Percentiles rank a stretch among this genome's conserved stretches.
Evolutionary conservation across 2,797 vertebrate genomes (phyloP).

Genomic region (Huso huso): DNA sequence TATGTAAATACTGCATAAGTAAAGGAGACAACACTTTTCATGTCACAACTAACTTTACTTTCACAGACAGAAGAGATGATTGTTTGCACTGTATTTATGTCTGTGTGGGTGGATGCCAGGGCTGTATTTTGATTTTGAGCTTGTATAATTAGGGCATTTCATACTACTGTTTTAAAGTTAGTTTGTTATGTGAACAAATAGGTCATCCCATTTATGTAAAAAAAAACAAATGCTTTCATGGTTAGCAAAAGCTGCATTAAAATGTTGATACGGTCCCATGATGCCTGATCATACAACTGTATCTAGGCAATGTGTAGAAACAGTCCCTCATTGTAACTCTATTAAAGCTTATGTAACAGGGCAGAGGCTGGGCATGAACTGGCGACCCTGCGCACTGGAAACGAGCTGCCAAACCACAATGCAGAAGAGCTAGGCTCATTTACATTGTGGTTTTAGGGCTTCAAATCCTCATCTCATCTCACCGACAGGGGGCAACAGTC

Average conservation of each 20-base stretch:
- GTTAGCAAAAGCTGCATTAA: constrained; percentile 26
- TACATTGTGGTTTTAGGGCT: no score
- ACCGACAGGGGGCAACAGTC: no score
- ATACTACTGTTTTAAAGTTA: constrained; percentile 59
- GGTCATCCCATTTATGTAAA: constrained; percentile 51
- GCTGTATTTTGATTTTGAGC: constrained; percentile 66
- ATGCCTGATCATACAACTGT: constrained; percentile 5
- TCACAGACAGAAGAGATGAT: no score
- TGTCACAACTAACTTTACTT: no score
- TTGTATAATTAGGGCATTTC: constrained; percentile 71
- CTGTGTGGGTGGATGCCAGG: constrained; percentile 29
- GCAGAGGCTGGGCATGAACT: no score
- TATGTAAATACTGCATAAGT: no score
- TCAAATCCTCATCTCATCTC: no score
- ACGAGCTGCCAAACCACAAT: no score
- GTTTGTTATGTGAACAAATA: constrained; percentile 62
- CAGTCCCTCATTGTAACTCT: background rate
- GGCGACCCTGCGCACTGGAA: no score
- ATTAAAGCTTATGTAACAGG: constrained; percentile 1
- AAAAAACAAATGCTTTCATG: constrained; percentile 44
- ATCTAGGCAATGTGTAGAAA: constrained; percentile 12
- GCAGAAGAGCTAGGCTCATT: no score
- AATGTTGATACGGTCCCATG: constrained; percentile 8
- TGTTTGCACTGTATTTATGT: no score
- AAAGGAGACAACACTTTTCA: no score